Evolutionary conservation across 1,140 invertebrate genomes (phyloP), one percentile per base, ranked within the genome.

Genomic region (Halictus rubicundus): DNA sequence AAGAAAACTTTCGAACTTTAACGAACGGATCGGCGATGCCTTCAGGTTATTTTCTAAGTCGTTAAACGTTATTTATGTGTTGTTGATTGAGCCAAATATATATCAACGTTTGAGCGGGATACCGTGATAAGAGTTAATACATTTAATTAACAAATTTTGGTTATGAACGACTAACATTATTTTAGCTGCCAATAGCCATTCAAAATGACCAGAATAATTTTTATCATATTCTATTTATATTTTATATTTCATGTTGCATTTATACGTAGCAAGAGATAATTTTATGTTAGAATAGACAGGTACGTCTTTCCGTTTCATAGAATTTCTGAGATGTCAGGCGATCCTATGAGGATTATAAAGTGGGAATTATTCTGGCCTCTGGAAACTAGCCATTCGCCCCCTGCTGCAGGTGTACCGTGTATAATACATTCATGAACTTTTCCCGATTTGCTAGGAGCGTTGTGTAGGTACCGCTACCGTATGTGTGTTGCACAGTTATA

Each of bases 401-500:
- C 23, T 75, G 32, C 25, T 14, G 49, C 37, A 42, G 23, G 49
- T 75, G 49, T 65, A 64, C 21, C 25, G 46, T 60, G 12, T 54
- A 65, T 61, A 61, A 77, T 46, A 39, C 75, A 69, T 60, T 69
- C 39, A 70, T 70, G 57, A 77, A 77, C 16, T 37, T 70, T 46
- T 63, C n/a, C 21, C 57, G 66, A 70, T 70, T 69, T 57, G 21
- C 9, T 32, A 25, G 49, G 39, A 49, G 27, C 8, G 21, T 49
- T 16, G 42, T 10, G 64, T 19, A 46, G 39, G 57, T 61, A 52
- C 9, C 39, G 42, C 27, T 68, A 61, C 19, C 14, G 9, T 52
- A 25, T 5, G 21, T 49, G 42, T 27, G 52, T 25, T 59, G 27
- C 42, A 21, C 73, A 68, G 37, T 16, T 49, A 61, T 52, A 49